Conservation (phyloP, 2,888 invertebrate species). For the Ophion ellenae region DNA sequence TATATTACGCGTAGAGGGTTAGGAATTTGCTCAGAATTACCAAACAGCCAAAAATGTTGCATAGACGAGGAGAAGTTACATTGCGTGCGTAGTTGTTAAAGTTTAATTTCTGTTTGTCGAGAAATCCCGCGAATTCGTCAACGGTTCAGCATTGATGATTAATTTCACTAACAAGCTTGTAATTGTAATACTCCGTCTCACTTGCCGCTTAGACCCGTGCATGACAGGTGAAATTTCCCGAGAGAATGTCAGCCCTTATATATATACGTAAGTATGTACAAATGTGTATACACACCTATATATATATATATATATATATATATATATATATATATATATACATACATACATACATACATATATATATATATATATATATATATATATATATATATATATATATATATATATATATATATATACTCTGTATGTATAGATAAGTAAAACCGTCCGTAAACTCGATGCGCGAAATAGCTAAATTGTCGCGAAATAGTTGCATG, state of each 20-base stretch:
- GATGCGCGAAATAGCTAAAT: constrained; percentile 53
- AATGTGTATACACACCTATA: neutral
- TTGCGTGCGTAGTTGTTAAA: neutral
- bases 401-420: neutral
- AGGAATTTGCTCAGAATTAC: neutral
- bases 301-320: too few species aligned
- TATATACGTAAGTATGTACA: neutral
- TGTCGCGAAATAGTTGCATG: constrained; percentile 51
- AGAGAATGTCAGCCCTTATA: constrained; percentile 42
- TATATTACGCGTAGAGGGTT: neutral
- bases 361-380: constrained; percentile 1
- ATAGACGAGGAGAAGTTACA: neutral
- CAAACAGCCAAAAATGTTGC: neutral
- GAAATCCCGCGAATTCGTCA: constrained; percentile 18
- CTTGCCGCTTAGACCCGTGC: constrained; percentile 32
- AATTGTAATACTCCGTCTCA: constrained; percentile 55
- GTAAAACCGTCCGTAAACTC: constrained; percentile 9
- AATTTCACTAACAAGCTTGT: constrained; percentile 62
- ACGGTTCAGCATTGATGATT: constrained; percentile 37
- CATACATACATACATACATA: neutral
- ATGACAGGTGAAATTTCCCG: constrained; percentile 63
- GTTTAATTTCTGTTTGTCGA: constrained; percentile 14
- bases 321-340: constrained; percentile 8
- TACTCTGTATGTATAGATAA: constrained; percentile 1
- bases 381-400: neutral